Evolutionary conservation across 1,140 invertebrate species (phyloP).

Genomic region (Condylostylus longicornis): DNA sequence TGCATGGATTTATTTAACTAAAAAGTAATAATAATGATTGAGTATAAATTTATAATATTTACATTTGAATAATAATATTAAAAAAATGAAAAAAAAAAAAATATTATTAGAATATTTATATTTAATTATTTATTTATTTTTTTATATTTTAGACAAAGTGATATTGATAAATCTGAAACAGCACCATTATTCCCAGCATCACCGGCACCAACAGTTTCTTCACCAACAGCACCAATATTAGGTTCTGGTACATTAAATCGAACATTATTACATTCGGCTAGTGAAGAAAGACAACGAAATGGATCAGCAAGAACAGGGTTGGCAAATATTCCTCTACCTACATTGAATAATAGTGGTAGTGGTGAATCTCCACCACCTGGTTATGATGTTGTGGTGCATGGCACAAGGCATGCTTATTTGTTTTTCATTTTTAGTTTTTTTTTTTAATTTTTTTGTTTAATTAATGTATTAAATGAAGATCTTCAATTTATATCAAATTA

Average conservation of each 20-base stretch:
- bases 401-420: constrained; percentile 32
- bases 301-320: constrained; percentile 30
- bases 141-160: constrained; percentile 9
- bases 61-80: too few relatives aligned
- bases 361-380: constrained; percentile 25
- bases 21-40: too few relatives aligned
- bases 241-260: constrained; percentile 29
- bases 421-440: constrained; percentile 7
- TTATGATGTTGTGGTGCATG: constrained; percentile 33
- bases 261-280: constrained; percentile 28
- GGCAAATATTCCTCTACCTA: constrained; percentile 9
- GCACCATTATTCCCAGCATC: constrained; percentile 27
- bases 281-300: constrained; percentile 13
- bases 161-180: constrained; percentile 24
- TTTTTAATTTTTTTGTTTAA: constrained; percentile 6
- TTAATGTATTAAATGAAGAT: constrained; percentile 9
- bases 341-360: constrained; percentile 1
- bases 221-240: constrained; percentile 21
- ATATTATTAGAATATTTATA: too few relatives aligned
- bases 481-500: too few relatives aligned
- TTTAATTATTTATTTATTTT: not conserved
- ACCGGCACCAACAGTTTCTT: constrained; percentile 27
- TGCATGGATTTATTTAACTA: constrained; percentile 90
- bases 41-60: too few relatives aligned
- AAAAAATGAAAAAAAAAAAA: too few relatives aligned